Evolutionary conservation across 2,113 vertebrate species (phyloP).

Genomic region (Salvelinus namaycush): DNA sequence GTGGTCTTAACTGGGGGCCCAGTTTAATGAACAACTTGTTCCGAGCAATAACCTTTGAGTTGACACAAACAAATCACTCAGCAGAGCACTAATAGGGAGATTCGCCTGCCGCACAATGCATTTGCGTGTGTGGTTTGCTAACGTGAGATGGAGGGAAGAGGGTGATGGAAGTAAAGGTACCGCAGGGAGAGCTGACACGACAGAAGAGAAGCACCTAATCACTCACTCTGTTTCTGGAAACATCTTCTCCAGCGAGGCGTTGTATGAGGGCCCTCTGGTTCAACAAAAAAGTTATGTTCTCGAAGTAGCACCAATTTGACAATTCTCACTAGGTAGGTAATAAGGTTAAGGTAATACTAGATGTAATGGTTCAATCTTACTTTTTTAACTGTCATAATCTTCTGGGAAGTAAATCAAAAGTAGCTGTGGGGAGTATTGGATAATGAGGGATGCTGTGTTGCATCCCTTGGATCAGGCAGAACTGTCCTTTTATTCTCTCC

Average conservation of each 20-base stretch:
- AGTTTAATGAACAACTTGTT: constrained; percentile 51
- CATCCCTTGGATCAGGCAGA: constrained; percentile 1
- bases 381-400: constrained; percentile 35
- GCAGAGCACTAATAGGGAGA: constrained; percentile 46
- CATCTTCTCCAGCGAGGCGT: constrained; percentile 21
- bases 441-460: constrained; percentile 8
- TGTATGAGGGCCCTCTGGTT: neutral
- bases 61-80: constrained; percentile 63
- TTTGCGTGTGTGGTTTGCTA: constrained; percentile 34
- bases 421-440: constrained; percentile 10
- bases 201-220: constrained; percentile 48
- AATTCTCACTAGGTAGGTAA: constrained; percentile 25
- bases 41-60: constrained; percentile 61
- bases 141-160: constrained; percentile 13
- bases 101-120: constrained; percentile 20
- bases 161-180: neutral
- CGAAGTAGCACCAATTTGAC: constrained; percentile 8
- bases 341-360: constrained; percentile 37
- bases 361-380: constrained; percentile 34
- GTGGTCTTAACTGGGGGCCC: constrained; percentile 46
- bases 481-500: neutral
- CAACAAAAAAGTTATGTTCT: constrained; percentile 16
- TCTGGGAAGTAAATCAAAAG: constrained; percentile 27
- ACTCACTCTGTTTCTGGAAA: constrained; percentile 39
- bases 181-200: constrained; percentile 30